Evolutionary conservation across 1,140 invertebrate species (phyloP).

Genomic region (Drosophila sulfurigaster): DNA sequence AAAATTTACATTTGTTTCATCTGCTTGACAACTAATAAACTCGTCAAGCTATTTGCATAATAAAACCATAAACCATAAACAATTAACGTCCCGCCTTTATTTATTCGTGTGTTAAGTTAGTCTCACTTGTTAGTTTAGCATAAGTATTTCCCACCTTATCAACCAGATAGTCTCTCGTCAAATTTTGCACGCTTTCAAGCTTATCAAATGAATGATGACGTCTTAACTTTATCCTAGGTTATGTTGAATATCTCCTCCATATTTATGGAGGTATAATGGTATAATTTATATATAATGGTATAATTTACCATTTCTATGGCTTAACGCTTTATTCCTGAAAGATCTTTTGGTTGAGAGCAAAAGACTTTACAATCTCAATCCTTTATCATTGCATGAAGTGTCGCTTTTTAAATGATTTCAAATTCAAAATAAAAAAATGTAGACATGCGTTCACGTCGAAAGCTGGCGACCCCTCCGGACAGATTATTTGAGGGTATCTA

Average conservation of each 20-base stretch:
- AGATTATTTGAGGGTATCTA: constrained; percentile 10
- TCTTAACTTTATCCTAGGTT: neutral
- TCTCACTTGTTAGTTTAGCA: constrained; percentile 17
- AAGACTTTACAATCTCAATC: neutral
- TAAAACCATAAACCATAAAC: constrained; percentile 18
- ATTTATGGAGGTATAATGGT: neutral
- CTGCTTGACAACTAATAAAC: constrained; percentile 41
- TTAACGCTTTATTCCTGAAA: neutral
- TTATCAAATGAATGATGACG: constrained; percentile 11
- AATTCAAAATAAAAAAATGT: constrained; percentile 8
- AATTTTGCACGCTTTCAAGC: constrained; percentile 9
- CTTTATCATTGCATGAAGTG: neutral
- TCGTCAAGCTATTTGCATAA: constrained; percentile 47
- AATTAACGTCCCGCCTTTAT: neutral
- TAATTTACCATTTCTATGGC: neutral
- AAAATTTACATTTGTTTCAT: constrained; percentile 33
- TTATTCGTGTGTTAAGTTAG: constrained; percentile 6
- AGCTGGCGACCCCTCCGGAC: neutral
- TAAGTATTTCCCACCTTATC: constrained; percentile 32
- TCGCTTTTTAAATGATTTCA: neutral
- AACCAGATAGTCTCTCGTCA: neutral
- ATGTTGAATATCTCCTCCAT: neutral
- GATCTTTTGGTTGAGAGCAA: neutral
- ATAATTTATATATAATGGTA: neutral
- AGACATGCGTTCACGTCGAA: neutral